Evolutionary conservation across 2,113 vertebrate species (phyloP).

Genomic region (Marmota flaviventris): DNA sequence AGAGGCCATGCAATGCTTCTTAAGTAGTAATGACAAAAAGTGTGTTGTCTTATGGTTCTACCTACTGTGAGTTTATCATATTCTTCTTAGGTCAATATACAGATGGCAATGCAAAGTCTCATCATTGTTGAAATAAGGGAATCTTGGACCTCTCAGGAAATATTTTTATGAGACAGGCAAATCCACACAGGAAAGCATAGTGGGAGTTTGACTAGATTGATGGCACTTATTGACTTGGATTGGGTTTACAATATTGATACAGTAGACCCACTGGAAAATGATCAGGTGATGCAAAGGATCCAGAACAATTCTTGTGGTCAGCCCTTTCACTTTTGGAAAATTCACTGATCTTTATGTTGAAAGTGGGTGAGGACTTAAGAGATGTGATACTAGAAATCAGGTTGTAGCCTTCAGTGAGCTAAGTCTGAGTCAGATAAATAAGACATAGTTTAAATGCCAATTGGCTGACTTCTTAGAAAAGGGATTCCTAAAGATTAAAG

Average conservation of each 20-base stretch:
- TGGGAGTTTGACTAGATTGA: background rate
- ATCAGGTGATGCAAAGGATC: background rate
- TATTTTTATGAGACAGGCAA: background rate
- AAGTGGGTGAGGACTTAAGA: background rate
- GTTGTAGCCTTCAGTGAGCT: background rate
- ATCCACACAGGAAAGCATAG: background rate
- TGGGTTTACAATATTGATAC: background rate
- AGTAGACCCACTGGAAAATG: background rate
- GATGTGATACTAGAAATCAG: background rate
- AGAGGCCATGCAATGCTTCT: background rate
- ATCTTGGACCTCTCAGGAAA: fast-evolving
- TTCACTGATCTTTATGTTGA: background rate
- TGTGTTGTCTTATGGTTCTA: background rate
- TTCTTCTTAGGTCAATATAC: background rate
- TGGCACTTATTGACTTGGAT: background rate
- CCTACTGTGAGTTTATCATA: background rate
- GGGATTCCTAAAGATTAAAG: background rate
- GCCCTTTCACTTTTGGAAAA: background rate
- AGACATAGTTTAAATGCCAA: background rate
- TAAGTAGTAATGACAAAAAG: background rate
- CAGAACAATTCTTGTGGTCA: background rate
- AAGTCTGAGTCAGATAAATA: background rate
- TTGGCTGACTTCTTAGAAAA: background rate
- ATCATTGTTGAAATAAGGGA: background rate
- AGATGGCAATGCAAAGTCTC: background rate